These are phyloP conservation scores for Gymnarchus niloticus DNA, from an alignment of 2,113 vertebrate genomes.

Conservation along the genomic window DNA sequence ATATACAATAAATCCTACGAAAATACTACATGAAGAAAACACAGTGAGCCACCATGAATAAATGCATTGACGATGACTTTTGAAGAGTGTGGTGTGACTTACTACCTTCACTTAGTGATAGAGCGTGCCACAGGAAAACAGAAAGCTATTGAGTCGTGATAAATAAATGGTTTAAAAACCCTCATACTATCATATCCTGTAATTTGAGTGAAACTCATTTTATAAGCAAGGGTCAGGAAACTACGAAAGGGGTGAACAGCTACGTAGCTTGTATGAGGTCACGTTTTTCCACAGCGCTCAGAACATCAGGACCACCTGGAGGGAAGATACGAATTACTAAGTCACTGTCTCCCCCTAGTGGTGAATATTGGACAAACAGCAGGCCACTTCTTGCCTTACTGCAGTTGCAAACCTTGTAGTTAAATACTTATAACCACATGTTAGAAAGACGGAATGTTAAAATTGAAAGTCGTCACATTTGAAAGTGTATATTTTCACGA, in stretches of 20 bases:
- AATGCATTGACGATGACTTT: background rate
- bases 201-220: background rate
- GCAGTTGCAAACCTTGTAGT: background rate
- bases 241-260: background rate
- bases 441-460: background rate
- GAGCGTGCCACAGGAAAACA: background rate
- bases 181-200: background rate
- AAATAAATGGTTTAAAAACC: slow-evolving; percentile 5
- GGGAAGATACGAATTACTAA: slow-evolving; percentile 39
- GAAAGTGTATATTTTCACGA: background rate
- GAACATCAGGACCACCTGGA: slow-evolving; percentile 34
- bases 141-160: background rate
- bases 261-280: background rate
- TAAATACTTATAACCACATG: background rate
- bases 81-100: background rate
- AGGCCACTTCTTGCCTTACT: background rate
- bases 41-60: background rate
- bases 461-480: background rate
- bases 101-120: background rate
- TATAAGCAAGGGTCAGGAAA: background rate
- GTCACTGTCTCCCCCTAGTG: slow-evolving; percentile 66
- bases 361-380: slow-evolving; percentile 19
- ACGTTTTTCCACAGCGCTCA: slow-evolving; percentile 13
- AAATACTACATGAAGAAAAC: background rate
- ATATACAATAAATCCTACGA: background rate